Evolutionary conservation across 2,888 invertebrate genomes (phyloP).

Genomic region (Caenorhabditis becei): DNA sequence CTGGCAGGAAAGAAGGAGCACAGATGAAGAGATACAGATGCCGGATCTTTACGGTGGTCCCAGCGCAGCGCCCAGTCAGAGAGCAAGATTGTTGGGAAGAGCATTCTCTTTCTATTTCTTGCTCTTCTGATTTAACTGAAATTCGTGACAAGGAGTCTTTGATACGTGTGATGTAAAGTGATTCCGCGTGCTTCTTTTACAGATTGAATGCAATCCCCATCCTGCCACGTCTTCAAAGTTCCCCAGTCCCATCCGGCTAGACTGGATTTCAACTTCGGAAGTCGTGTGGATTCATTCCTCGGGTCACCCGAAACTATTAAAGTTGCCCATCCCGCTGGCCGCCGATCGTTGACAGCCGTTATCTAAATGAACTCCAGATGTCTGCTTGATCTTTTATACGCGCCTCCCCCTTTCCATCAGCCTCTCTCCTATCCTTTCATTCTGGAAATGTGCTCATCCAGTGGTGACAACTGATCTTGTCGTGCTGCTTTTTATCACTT

Average conservation of each 20-base stretch:
- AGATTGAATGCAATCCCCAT: no score
- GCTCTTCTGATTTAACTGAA: no score
- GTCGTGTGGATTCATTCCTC: conserved; percentile 3
- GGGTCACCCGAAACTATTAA: conserved; percentile 54
- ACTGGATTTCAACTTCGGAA: background rate
- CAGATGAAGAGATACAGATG: conserved; percentile 44
- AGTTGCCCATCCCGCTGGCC: conserved; percentile 30
- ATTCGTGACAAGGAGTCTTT: no score
- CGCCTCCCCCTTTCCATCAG: conserved; percentile 14
- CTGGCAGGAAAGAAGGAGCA: conserved; percentile 16
- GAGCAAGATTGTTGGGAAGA: conserved; percentile 4
- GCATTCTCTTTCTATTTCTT: no score
- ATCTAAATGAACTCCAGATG: conserved; percentile 57
- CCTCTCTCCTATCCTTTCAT: background rate
- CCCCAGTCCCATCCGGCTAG: background rate
- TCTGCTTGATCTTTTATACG: conserved; percentile 41
- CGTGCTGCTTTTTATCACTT: conserved; percentile 14
- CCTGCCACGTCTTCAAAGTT: background rate
- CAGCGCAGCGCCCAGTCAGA: background rate
- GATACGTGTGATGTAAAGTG: no score
- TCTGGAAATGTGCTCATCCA: conserved; percentile 15
- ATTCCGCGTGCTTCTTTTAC: conserved; percentile 6
- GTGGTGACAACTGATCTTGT: conserved; percentile 18
- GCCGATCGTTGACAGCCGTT: conserved; percentile 41
- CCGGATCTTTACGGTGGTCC: background rate